Base-by-base conservation (phyloP, 2,888 invertebrate species). In the Carterocephalus palaemon region DNA sequence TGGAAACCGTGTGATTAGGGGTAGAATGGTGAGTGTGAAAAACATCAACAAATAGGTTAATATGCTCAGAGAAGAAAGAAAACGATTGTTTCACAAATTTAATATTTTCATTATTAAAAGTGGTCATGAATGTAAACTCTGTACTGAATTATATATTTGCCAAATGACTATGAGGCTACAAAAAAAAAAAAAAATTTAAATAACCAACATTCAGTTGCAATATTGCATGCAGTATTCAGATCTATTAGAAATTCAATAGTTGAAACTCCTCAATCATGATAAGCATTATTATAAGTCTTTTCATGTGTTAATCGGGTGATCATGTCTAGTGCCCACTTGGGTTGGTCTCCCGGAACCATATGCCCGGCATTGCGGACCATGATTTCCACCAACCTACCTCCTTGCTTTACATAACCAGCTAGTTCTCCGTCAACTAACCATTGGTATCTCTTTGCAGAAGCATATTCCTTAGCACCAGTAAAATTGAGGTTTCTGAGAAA, bases 301-400 rank as follows among this genome's bases (percentile, higher is more conserved):
- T 88, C 87, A 61, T 81, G 81, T 10, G 92, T 91, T 60, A 94
- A 92, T 51, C 90, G 82, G 22, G 89, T 89, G 29, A 95, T 92
- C 70, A 95, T 79, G 71, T 93, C 92, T 10, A 90, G 87, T 2
- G 92, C 91, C 91, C 92, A 93, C 58, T 91, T 89, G 0, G 95
- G 94, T 67, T 95, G 93, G 77, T 95, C 94, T 17, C 88, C 85
- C 0, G 94, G 93, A 4, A 93, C 93, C 92, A 95, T 93, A 61
- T 95, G 95, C 0, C 95, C 95, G 6, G 95, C 93, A 75, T 92
- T 89, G 48, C 94, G 85, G 0, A 95, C 91, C 74, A 95, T 70
- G 2, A 94, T 88, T 70, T 94, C 93, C 0, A 91, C 90, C 37
- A 95, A 75, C 62, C 92, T 92, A 0, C 91, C 91, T 3, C 90